phyloP scores from a whole-genome alignment of 2,888 invertebrate genomes.

The Mythimna vitellina region DNA sequence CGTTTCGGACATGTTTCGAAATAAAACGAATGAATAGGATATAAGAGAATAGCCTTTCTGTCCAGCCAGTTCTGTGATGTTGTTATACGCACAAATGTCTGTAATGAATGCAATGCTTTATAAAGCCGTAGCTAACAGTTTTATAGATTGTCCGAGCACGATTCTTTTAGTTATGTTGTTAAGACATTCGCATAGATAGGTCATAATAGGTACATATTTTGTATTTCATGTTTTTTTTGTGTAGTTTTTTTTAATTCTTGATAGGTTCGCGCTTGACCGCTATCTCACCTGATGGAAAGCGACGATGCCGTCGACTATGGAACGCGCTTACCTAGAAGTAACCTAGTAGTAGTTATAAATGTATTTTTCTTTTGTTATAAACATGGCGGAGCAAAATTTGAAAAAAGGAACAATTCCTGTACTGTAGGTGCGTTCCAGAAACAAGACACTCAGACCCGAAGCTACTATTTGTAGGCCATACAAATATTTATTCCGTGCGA shows the following conservation, averaged over 20 bases:
- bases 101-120: slow-evolving; percentile 47
- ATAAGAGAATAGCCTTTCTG: slow-evolving; percentile 14
- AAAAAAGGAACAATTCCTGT: neutral
- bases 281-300: no score
- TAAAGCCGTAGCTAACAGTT: slow-evolving; percentile 51
- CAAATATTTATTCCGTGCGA: no score
- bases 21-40: slow-evolving; percentile 31
- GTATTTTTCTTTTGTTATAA: no score
- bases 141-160: slow-evolving; percentile 52
- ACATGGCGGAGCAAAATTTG: no score
- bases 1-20: slow-evolving; percentile 44
- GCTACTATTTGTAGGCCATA: no score
- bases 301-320: no score
- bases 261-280: no score
- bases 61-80: slow-evolving; percentile 15
- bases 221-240: neutral
- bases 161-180: slow-evolving; percentile 19
- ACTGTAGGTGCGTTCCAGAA: no score
- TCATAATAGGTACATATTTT: neutral
- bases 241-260: no score
- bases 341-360: no score
- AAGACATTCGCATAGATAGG: slow-evolving; percentile 1
- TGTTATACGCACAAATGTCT: slow-evolving; percentile 30
- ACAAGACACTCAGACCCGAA: no score
- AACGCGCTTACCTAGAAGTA: no score